phyloP scores from a whole-genome alignment of 2,888 invertebrate species.

The Hedya salicella region DNA sequence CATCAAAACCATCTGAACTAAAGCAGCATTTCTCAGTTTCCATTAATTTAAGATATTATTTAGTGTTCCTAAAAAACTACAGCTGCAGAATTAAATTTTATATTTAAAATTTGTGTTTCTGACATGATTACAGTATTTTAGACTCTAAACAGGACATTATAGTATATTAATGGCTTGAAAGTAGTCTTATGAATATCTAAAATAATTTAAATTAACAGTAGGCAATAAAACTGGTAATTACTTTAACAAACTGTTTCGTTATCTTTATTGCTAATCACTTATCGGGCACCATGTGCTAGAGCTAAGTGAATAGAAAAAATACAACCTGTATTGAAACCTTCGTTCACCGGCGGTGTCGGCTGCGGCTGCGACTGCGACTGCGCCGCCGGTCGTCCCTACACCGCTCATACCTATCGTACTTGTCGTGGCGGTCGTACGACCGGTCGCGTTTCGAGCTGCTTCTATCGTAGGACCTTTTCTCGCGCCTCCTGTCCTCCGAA shows the following conservation, averaged over 20 bases:
- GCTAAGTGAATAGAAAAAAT: slow-evolving; percentile 53
- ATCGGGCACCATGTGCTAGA: slow-evolving; percentile 25
- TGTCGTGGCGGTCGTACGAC: slow-evolving; percentile 61
- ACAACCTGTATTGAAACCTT: slow-evolving; percentile 69
- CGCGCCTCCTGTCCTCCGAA: slow-evolving; percentile 62
- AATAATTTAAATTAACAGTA: slow-evolving; percentile 4
- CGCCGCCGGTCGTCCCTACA: slow-evolving; percentile 75
- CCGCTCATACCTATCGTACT: slow-evolving; percentile 79
- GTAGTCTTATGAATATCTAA: neutral
- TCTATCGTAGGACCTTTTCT: slow-evolving; percentile 65
- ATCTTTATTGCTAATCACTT: slow-evolving; percentile 14
- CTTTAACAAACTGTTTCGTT: slow-evolving; percentile 2
- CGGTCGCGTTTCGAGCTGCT: slow-evolving; percentile 56
- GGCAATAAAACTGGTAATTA: slow-evolving; percentile 5
- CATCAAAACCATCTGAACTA: no score
- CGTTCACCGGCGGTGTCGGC: slow-evolving; percentile 78
- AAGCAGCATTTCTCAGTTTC: no score
- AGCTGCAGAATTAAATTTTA: no score
- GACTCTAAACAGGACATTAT: neutral
- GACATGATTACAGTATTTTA: slow-evolving; percentile 28
- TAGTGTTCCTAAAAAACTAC: no score
- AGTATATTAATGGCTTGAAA: neutral
- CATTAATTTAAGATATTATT: no score
- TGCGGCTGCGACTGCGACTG: slow-evolving; percentile 72
- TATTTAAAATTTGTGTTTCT: slow-evolving; percentile 29